Base-by-base conservation (phyloP, 1,140 invertebrate genomes). In the Hyphantria cunea region DNA sequence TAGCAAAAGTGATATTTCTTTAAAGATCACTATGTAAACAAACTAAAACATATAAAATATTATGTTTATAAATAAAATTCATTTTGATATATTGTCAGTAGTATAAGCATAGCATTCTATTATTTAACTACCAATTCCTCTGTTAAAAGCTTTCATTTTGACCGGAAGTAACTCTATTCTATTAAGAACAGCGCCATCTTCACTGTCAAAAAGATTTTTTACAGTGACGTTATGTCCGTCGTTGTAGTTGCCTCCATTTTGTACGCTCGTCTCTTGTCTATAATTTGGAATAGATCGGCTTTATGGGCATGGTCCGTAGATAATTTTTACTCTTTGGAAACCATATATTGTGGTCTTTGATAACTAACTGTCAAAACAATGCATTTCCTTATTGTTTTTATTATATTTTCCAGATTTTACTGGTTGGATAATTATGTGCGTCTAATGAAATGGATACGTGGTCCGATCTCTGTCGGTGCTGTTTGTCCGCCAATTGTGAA, bases 291-390 rank as follows among this genome's bases (percentile, higher is more conserved):
- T 90, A 90, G 86, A 86, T 87, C 76, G 75, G 76, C 78, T 86
- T 88, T 89, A 87, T 89, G 84, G 89, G 66, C 74, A 82, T 82
- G 88, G 83, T 86, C 89, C 88, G 89, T 91, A 91, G 89, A 91
- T 91, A 90, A 90, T 87, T 90, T 80, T 89, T 86, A 80, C 84
- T 90, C 86, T 90, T 87, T 90, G 86, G 86, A 82, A 82, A 78
- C 70, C 65, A 75, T 72, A 44, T 11, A 77, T 77, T 86, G 78
- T 86, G 73, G 77, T 84, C 84, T 85, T 63, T 85, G 83, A 82
- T 82, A 81, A 65, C 70, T 70, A 68, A 68, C 66, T 82, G 85
- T 90, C 86, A 89, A 80, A 88, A 89, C 80, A 82, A 83, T 86
- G 80, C 47, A 65, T 72, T 55, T 56, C 51, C 53, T 60, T 68